Evolutionary conservation across 2,888 invertebrate genomes (phyloP).

Genomic region (Macropis europaea): DNA sequence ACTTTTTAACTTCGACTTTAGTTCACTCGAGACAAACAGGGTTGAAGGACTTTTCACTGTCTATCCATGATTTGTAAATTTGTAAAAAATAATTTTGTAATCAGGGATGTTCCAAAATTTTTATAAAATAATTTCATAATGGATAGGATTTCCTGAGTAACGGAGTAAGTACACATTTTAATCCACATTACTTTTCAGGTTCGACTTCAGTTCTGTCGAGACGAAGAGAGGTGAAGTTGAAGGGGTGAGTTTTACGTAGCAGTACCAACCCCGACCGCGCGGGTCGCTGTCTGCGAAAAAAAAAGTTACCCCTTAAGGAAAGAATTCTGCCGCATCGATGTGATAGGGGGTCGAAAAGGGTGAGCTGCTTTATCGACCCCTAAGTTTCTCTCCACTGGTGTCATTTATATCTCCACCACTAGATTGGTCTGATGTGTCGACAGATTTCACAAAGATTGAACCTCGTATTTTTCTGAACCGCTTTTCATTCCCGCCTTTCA

Average conservation of each 20-base stretch:
- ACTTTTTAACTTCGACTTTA: too few species aligned
- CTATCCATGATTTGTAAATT: too few species aligned
- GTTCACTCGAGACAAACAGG: too few species aligned
- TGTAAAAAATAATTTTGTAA: too few species aligned
- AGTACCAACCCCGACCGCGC: slow-evolving; percentile 45
- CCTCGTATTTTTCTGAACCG: not conserved
- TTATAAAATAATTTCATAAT: too few species aligned
- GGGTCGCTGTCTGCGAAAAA: slow-evolving; percentile 63
- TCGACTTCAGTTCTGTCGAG: too few species aligned
- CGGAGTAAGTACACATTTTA: too few species aligned
- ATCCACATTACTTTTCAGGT: too few species aligned
- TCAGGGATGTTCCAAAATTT: too few species aligned
- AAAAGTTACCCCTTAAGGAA: slow-evolving; percentile 70
- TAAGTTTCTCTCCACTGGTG: slow-evolving; percentile 19
- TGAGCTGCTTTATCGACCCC: slow-evolving; percentile 72
- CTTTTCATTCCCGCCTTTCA: not conserved
- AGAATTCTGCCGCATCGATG: slow-evolving; percentile 75
- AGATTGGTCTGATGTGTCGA: slow-evolving; percentile 68
- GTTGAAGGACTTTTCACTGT: too few species aligned
- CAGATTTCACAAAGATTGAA: not conserved
- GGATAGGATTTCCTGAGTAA: too few species aligned
- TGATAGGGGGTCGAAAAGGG: slow-evolving; percentile 52
- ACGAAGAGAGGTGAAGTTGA: too few species aligned
- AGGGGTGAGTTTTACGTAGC: slow-evolving; percentile 22
- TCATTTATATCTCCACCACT: slow-evolving; percentile 64